Evolutionary conservation across 2,888 invertebrate species (phyloP).

Genomic region (Congeria kusceri): DNA sequence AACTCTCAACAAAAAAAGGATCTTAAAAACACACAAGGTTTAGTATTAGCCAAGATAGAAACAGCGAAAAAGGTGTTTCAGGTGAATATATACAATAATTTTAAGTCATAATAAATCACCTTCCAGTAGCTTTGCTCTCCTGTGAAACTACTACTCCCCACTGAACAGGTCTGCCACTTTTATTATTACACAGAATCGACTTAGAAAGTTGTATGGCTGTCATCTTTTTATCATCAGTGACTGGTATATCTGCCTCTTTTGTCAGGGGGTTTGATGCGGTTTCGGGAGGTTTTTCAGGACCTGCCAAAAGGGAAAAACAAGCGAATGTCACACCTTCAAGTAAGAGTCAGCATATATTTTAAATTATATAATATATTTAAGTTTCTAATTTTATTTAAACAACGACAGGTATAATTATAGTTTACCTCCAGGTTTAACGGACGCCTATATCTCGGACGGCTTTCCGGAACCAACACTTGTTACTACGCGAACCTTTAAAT

Average conservation of each 20-base stretch:
- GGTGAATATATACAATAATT: too few relatives aligned
- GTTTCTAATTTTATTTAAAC: too few relatives aligned
- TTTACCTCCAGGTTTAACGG: background rate
- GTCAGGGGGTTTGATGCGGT: background rate
- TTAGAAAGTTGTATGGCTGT: background rate
- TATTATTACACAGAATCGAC: background rate
- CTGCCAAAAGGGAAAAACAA: background rate
- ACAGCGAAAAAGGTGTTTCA: too few relatives aligned
- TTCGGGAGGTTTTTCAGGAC: background rate
- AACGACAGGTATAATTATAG: too few relatives aligned
- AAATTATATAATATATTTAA: too few relatives aligned
- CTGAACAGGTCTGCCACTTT: background rate
- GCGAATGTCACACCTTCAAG: too few relatives aligned
- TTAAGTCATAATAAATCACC: too few relatives aligned
- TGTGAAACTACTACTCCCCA: background rate
- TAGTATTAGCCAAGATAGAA: too few relatives aligned
- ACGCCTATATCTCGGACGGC: background rate
- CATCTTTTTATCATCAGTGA: background rate
- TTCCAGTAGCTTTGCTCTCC: background rate
- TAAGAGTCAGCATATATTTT: too few relatives aligned
- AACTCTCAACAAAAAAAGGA: constrained; percentile 12
- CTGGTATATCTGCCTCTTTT: background rate
- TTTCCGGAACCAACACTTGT: background rate
- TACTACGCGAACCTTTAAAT: background rate
- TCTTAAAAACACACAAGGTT: constrained; percentile 4